Evolutionary conservation across 2,113 vertebrate genomes (phyloP).

Genomic region (Eonycteris spelaea): DNA sequence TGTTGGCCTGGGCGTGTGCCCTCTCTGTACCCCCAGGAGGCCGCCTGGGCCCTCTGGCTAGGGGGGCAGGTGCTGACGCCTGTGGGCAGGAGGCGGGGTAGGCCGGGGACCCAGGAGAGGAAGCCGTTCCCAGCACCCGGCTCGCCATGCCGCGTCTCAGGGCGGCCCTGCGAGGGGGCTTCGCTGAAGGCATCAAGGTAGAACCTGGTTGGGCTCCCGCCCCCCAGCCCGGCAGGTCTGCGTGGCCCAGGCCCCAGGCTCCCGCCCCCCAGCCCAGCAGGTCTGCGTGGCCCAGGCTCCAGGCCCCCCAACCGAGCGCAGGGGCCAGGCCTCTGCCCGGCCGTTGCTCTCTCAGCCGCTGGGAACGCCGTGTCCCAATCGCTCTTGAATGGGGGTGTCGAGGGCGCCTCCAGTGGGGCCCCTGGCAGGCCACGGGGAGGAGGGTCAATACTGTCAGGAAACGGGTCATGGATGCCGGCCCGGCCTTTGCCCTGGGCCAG

Average conservation of each 20-base stretch:
- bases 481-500: background rate
- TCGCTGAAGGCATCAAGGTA: background rate
- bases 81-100: fast-evolving
- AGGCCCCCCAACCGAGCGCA: background rate
- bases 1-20: fast-evolving
- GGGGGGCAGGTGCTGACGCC: background rate
- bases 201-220: background rate
- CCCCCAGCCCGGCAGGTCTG: background rate
- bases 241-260: background rate
- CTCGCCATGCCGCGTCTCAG: background rate
- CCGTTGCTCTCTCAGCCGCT: background rate
- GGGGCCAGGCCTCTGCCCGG: conserved; percentile 2
- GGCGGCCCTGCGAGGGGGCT: fast-evolving
- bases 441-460: conserved; percentile 46
- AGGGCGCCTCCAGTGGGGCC: background rate
- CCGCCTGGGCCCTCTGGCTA: background rate
- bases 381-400: conserved; percentile 14
- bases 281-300: background rate
- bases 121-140: fast-evolving
- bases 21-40: too few species aligned
- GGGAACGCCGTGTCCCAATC: background rate
- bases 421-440: conserved; percentile 24
- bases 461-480: background rate
- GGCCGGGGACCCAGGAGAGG: background rate
- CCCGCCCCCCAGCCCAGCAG: too few species aligned